A percentile compares a stretch with the other conserved stretches of the same genome.
Evolutionary conservation across 2,888 invertebrate genomes (phyloP).

Genomic region (Hirtodrosophila confusa): DNA sequence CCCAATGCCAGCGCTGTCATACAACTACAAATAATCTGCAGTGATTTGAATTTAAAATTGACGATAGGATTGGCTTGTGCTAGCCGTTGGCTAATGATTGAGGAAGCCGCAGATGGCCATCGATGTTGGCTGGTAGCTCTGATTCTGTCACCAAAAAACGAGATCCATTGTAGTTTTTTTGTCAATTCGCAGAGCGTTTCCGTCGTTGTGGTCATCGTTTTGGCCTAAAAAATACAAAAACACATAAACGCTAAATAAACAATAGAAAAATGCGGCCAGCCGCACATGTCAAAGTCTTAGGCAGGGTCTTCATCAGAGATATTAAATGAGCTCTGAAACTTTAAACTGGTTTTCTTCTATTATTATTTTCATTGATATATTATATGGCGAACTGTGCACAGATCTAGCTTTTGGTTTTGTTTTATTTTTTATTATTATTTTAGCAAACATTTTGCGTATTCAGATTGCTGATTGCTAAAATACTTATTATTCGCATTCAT

Average conservation of each 20-base stretch:
- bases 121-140: constrained; percentile 30
- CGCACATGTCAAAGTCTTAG: constrained; percentile 19
- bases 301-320: constrained; percentile 31
- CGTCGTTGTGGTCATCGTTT: constrained; percentile 14
- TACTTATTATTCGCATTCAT: constrained; percentile 33
- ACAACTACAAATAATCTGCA: constrained; percentile 7
- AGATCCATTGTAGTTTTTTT: constrained; percentile 10
- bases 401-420: constrained; percentile 3
- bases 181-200: constrained; percentile 42
- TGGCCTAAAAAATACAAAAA: constrained; percentile 3
- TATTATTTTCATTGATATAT: constrained; percentile 39
- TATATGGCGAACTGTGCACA: constrained; percentile 30
- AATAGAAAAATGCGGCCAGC: constrained; percentile 48
- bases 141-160: constrained; percentile 43
- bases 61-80: constrained; percentile 26
- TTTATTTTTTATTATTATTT: constrained; percentile 19
- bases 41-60: constrained; percentile 2
- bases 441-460: constrained; percentile 22
- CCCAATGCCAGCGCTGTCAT: constrained; percentile 7
- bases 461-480: constrained; percentile 17
- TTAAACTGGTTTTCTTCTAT: constrained; percentile 57
- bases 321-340: constrained; percentile 35
- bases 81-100: constrained; percentile 22
- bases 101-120: constrained; percentile 45
- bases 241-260: constrained; percentile 26